phyloP scores from a whole-genome alignment of 37 sponge, comb jelly and placozoan genomes.

The Bolinopsis microptera region DNA sequence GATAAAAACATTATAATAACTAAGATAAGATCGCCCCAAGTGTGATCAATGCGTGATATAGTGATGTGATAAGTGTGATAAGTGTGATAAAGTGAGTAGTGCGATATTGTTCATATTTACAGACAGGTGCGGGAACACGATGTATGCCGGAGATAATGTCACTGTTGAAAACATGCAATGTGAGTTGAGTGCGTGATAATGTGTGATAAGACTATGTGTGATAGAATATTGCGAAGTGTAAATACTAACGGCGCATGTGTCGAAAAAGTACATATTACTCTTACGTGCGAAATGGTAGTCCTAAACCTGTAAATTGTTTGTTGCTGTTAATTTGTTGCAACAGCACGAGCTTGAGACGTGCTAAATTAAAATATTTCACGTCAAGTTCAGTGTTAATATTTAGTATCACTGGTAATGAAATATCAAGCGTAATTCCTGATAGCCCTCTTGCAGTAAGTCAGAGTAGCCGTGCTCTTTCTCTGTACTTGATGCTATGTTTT shows the following conservation, averaged over 20 bases:
- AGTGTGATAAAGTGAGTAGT: not conserved
- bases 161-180: not conserved
- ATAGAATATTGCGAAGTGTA: not conserved
- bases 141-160: constrained; percentile 1
- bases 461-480: not conserved
- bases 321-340: too few relatives aligned
- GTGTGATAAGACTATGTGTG: not conserved
- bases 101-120: not conserved
- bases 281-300: too few relatives aligned
- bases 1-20: too few relatives aligned
- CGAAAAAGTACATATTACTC: too few relatives aligned
- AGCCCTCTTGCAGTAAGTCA: not conserved
- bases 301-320: too few relatives aligned
- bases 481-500: not conserved
- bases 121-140: not conserved
- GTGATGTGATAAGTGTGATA: not conserved
- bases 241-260: too few relatives aligned
- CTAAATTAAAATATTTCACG: not conserved
- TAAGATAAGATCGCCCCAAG: too few relatives aligned
- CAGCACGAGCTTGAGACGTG: too few relatives aligned
- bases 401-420: not conserved
- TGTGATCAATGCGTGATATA: too few relatives aligned
- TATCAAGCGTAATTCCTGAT: not conserved
- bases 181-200: not conserved
- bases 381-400: not conserved